Conservation (phyloP, 35 echinoderm and acorn worm genomes). For the Ophiothrix spiculata region DNA sequence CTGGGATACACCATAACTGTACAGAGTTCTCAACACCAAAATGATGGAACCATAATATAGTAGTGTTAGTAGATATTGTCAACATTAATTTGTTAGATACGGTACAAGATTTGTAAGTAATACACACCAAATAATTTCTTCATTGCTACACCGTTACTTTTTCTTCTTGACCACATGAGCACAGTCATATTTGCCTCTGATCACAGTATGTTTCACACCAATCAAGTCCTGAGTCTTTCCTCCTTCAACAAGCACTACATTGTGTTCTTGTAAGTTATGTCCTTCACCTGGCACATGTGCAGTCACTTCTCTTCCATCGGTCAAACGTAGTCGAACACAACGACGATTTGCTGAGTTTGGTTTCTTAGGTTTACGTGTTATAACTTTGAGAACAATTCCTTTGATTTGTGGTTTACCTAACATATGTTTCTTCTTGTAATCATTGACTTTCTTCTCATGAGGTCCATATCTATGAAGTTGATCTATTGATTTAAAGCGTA, state of each 20-base stretch:
- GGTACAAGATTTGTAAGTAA: no score
- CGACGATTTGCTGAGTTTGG: constrained; percentile 95
- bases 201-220: constrained; percentile 92
- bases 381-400: constrained; percentile 76
- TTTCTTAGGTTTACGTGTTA: constrained; percentile 94
- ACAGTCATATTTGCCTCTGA: constrained; percentile 98
- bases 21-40: no score
- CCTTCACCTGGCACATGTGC: constrained; percentile 93
- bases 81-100: no score
- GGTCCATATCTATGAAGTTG: constrained; percentile 80
- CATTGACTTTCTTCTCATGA: constrained; percentile 63
- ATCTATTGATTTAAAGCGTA: constrained; percentile 43
- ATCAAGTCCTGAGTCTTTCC: constrained; percentile 91
- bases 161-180: constrained; percentile 93
- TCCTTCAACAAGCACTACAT: constrained; percentile 93
- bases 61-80: no score
- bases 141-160: constrained; percentile 16
- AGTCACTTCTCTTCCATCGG: constrained; percentile 85
- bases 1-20: no score
- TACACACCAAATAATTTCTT: no score
- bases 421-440: constrained; percentile 71
- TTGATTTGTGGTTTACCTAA: constrained; percentile 88
- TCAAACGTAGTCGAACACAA: constrained; percentile 82
- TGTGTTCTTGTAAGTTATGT: constrained; percentile 94
- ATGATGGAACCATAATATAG: no score